phyloP scores from a whole-genome alignment of 2,797 vertebrate genomes.

The Schizothorax lantsangensis region DNA sequence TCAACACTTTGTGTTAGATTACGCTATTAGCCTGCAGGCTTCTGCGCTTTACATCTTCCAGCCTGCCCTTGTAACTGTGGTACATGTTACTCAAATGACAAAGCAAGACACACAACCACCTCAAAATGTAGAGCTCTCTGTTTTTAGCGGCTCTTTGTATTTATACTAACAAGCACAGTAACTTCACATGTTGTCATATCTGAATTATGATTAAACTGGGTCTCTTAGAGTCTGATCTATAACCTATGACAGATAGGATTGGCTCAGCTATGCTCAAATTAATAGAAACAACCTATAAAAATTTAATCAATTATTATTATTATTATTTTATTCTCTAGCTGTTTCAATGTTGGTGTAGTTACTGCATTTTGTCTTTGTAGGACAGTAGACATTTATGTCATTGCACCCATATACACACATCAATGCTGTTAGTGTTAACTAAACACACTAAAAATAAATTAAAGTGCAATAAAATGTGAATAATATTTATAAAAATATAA shows the following conservation, averaged over 20 bases:
- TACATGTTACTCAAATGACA: slow-evolving; percentile 4
- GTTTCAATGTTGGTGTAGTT: neutral
- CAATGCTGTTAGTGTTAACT: neutral
- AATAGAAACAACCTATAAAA: neutral
- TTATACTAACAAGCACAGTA: neutral
- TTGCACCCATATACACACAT: neutral
- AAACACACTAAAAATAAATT: neutral
- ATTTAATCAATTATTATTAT: neutral
- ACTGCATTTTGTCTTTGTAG: neutral
- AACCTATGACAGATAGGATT: neutral
- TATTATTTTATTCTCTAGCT: neutral
- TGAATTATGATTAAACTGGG: neutral
- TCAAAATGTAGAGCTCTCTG: neutral
- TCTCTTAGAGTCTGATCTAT: neutral
- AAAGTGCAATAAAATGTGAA: neutral
- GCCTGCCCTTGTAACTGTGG: slow-evolving; percentile 2
- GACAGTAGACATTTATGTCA: neutral
- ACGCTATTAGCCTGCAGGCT: slow-evolving; percentile 56
- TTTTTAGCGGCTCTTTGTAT: neutral
- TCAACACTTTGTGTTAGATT: slow-evolving; percentile 57
- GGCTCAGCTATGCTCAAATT: neutral
- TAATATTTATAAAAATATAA: neutral
- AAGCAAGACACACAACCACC: neutral
- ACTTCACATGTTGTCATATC: neutral
- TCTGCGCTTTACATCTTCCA: no score